Evolutionary conservation across 2,888 invertebrate species (phyloP).

Genomic region (Xestia c-nigrum): DNA sequence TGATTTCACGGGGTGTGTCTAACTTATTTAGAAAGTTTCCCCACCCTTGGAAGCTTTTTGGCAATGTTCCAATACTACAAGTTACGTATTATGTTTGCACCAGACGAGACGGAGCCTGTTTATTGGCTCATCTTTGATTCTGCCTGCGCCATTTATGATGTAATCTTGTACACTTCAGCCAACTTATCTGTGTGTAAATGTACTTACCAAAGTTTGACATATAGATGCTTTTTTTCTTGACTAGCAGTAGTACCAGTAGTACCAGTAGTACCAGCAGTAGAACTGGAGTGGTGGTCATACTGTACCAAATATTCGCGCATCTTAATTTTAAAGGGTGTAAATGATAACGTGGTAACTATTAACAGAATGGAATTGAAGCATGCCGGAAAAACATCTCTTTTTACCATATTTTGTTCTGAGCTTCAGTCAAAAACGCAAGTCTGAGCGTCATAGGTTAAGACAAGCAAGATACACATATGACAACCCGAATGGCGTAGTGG

Average conservation of each 20-base stretch:
- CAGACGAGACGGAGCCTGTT: constrained; percentile 13
- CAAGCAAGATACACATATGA: too few relatives aligned
- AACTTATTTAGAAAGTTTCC: not conserved
- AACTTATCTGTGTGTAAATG: not conserved
- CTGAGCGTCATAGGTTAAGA: too few relatives aligned
- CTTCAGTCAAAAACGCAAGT: too few relatives aligned
- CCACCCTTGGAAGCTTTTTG: constrained; percentile 1
- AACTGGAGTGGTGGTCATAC: not conserved
- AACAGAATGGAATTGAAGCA: too few relatives aligned
- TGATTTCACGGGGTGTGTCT: not conserved
- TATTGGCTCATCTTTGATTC: constrained; percentile 5
- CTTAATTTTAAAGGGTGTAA: too few relatives aligned
- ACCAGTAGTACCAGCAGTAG: too few relatives aligned
- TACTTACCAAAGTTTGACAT: not conserved
- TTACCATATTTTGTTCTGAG: too few relatives aligned
- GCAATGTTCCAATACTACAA: constrained; percentile 7
- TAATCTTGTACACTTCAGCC: not conserved
- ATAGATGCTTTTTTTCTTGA: not conserved
- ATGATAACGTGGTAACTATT: too few relatives aligned
- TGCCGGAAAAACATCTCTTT: too few relatives aligned
- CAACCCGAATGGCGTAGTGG: too few relatives aligned
- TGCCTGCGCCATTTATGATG: not conserved
- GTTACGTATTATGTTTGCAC: not conserved
- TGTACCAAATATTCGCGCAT: not conserved
- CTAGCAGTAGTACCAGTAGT: too few relatives aligned